Conservation (phyloP, 1,140 invertebrate genomes). For the Ips typographus region DNA sequence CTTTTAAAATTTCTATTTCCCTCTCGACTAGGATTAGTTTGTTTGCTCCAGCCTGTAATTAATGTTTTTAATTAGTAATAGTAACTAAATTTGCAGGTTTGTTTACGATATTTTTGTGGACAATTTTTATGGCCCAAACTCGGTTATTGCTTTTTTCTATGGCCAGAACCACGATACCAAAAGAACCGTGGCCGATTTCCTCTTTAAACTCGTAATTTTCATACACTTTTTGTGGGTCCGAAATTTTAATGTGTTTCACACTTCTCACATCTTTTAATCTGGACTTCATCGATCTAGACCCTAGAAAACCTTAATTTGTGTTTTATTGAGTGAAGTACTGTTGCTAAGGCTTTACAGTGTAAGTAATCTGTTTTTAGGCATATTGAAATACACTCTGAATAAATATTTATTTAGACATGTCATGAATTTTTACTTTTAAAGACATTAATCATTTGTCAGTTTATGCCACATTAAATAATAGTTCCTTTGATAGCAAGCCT, state of each 20-base stretch:
- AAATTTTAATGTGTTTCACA: constrained; percentile 45
- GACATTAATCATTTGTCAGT: too few relatives aligned
- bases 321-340: too few relatives aligned
- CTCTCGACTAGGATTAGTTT: constrained; percentile 53
- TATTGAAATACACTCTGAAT: too few relatives aligned
- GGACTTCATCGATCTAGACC: not conserved
- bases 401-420: too few relatives aligned
- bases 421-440: too few relatives aligned
- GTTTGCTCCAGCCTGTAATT: constrained; percentile 35
- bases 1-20: constrained; percentile 59
- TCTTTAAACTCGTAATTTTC: constrained; percentile 47
- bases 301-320: too few relatives aligned
- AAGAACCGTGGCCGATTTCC: constrained; percentile 57
- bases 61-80: not conserved
- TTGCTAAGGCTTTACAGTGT: too few relatives aligned
- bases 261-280: constrained; percentile 37
- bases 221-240: constrained; percentile 42
- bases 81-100: not conserved
- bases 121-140: constrained; percentile 58
- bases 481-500: too few relatives aligned
- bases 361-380: too few relatives aligned
- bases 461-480: too few relatives aligned
- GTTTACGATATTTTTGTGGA: constrained; percentile 57
- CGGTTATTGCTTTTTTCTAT: constrained; percentile 49
- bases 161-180: constrained; percentile 56